Conservation (phyloP, 2,888 invertebrate genomes). For the Boloria selene region DNA sequence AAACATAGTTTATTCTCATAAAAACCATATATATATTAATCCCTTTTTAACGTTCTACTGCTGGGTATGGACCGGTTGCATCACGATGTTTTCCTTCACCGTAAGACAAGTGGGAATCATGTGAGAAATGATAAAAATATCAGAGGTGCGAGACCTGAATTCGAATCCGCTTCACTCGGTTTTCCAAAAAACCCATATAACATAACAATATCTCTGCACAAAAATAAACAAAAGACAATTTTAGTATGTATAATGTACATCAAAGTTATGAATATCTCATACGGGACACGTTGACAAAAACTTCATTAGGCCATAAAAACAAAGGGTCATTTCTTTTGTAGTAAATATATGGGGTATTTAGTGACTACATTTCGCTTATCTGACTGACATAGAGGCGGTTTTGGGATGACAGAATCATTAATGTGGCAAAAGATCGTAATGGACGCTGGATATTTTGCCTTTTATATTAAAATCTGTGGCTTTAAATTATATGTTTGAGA, state of each 20-base stretch:
- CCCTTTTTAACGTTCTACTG: no score
- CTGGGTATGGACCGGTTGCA: no score
- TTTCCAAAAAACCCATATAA: no score
- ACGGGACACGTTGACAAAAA: constrained; percentile 45
- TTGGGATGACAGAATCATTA: constrained; percentile 13
- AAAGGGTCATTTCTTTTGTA: constrained; percentile 44
- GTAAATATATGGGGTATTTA: constrained; percentile 10
- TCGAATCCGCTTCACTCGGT: no score
- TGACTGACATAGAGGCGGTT: constrained; percentile 29
- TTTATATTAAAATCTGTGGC: constrained; percentile 13
- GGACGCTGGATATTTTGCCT: not conserved
- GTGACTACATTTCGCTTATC: constrained; percentile 20
- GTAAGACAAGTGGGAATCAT: no score
- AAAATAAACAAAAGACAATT: constrained; percentile 18
- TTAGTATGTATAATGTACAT: constrained; percentile 33
- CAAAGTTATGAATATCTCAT: constrained; percentile 34
- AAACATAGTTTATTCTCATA: no score
- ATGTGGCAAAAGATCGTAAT: constrained; percentile 20
- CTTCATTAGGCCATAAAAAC: constrained; percentile 49
- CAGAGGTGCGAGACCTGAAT: no score
- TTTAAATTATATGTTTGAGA: not conserved
- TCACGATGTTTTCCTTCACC: no score
- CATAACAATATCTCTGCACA: not conserved
- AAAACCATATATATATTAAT: no score
- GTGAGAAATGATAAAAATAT: no score